Evolutionary conservation across 2,797 vertebrate species (phyloP).

Genomic region (Aeoliscus strigatus): DNA sequence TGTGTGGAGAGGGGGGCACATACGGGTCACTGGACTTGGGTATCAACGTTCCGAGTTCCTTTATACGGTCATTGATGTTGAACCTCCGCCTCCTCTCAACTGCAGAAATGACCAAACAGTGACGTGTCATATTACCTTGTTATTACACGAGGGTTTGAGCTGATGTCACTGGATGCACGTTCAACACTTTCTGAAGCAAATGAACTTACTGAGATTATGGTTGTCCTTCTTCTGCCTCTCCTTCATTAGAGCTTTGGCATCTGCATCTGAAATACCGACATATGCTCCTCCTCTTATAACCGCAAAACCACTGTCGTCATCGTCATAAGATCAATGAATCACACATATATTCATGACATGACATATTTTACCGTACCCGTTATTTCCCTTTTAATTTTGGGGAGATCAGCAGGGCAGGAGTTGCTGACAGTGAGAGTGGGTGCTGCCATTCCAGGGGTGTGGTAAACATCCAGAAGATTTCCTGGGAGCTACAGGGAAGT

Average conservation of each 20-base stretch:
- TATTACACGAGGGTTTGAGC: neutral
- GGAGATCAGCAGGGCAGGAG: slow-evolving; percentile 89
- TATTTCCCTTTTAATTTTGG: slow-evolving; percentile 85
- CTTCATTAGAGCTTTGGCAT: slow-evolving; percentile 81
- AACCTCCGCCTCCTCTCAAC: slow-evolving; percentile 89
- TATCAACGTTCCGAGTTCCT: slow-evolving; percentile 86
- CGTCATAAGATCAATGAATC: neutral
- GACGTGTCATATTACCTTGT: no score
- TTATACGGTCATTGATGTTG: slow-evolving; percentile 92
- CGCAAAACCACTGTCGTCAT: neutral
- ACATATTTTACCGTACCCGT: slow-evolving; percentile 43
- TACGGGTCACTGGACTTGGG: slow-evolving; percentile 89
- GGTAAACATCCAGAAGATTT: slow-evolving; percentile 85
- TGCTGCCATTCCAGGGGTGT: slow-evolving; percentile 75
- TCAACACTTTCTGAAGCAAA: slow-evolving; percentile 5
- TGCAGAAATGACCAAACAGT: slow-evolving; percentile 40
- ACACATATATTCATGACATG: neutral
- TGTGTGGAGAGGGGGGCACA: slow-evolving; percentile 46
- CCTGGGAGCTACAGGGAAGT: slow-evolving; percentile 78
- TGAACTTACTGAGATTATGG: slow-evolving; percentile 87
- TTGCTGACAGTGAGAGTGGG: slow-evolving; percentile 84
- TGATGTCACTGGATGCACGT: neutral
- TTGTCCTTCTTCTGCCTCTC: slow-evolving; percentile 92
- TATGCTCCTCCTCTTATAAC: neutral
- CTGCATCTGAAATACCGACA: slow-evolving; percentile 62